Evolutionary conservation across 2,888 invertebrate species (phyloP), one percentile per base, ranked within the genome.

Genomic region (Scaptomyza reducta): DNA sequence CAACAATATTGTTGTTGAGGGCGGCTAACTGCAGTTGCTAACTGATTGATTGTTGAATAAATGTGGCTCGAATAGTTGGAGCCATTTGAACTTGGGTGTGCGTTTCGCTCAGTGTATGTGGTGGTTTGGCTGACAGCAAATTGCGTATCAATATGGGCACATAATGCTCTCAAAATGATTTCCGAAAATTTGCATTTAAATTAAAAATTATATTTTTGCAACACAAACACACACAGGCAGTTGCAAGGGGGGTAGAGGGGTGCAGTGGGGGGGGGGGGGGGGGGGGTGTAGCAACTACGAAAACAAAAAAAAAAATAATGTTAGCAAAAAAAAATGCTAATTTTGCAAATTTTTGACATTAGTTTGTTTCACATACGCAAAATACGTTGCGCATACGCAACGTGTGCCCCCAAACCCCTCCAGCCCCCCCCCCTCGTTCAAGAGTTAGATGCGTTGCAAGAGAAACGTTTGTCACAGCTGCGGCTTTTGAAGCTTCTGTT

Each of bases 141-240:
- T 84, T 84, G 87, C 83, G 83, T 83, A 83, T 88, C 88, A 88
- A 83, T 83, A 83, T 83, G 83, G 88, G 87, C 87, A 83, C 83
- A 83, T 88, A 83, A 83, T 83, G 88, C 88, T 88, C 83, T 84
- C 88, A 83, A 88, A 83, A 88, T 83, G 88, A 83, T 83, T 83
- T 88, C 84, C 84, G n/a, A 86, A 83, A 83, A 83, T 83, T 83
- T 83, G 88, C 83, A 83, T 83, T 88, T 83, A 83, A 83, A 83
- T 83, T 83, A 83, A 83, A 83, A 83, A 83, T 88, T 88, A 88
- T 88, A 88, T 86, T 88, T 83, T 88, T 31, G 31, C 88, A 83
- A 83, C 84, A 83, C 83, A 83, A 79, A 88, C 87, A 86, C 77
- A 71, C 56, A 56, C 53, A 14, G 47, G 40, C 40, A 38, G 42